These are phyloP conservation scores for human DNA, from an alignment of 2,113 vertebrate genomes.

Conservation along the genomic window GRCh38 chr12:41737001-41737500, in stretches of 20 bases:
- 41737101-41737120: not conserved
- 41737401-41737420: conserved; percentile 79
- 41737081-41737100: not conserved
- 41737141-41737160: not conserved
- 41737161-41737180: not conserved
- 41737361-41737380: conserved; percentile 70
- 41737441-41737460: conserved; percentile 79
- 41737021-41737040: not conserved
- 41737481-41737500: conserved; percentile 86
- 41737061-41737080: not conserved
- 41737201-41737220: conserved; percentile 44
- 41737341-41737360: conserved; percentile 67
- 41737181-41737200: not conserved
- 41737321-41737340: conserved; percentile 68
- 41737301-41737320: conserved; percentile 56
- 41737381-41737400: conserved; percentile 67
- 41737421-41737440: conserved; percentile 78
- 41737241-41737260: conserved; percentile 27
- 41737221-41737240: conserved; percentile 29
- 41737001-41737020: conserved; percentile 23
- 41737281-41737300: conserved; percentile 56
- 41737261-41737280: conserved; percentile 67
- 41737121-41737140: not conserved
- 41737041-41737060: conserved; percentile 11
- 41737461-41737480: conserved; percentile 80